Conservation (phyloP, 2,797 vertebrate genomes). For the Glossophaga mutica region DNA sequence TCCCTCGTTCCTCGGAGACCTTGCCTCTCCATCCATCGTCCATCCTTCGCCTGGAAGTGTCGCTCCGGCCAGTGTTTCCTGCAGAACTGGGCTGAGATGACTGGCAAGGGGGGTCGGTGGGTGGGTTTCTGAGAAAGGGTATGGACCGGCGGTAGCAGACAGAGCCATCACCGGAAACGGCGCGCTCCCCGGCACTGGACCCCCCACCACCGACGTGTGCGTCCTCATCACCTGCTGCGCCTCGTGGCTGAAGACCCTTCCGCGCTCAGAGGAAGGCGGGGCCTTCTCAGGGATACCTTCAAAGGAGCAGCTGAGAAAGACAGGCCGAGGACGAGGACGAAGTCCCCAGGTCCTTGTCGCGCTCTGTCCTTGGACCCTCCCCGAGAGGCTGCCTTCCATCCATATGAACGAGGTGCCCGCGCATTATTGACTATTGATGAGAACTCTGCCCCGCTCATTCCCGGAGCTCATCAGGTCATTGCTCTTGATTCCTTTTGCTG, state of each 20-base stretch:
- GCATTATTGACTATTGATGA: constrained; percentile 40
- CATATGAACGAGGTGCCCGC: neutral
- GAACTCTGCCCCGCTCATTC: neutral
- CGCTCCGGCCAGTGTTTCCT: neutral
- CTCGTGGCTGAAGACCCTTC: neutral
- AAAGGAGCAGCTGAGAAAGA: neutral
- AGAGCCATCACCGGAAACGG: accelerated
- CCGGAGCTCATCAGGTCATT: neutral
- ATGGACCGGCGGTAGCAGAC: neutral
- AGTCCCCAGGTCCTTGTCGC: neutral
- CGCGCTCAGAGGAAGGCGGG: neutral
- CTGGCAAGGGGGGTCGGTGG: too few relatives aligned
- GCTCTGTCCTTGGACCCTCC: neutral
- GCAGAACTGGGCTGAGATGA: neutral
- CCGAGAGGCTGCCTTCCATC: neutral
- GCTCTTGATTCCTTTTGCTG: constrained; percentile 41
- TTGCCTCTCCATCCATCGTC: too few relatives aligned
- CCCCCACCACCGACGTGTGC: accelerated
- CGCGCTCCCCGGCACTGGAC: accelerated
- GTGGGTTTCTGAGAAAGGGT: neutral
- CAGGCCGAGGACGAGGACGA: neutral
- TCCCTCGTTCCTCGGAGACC: neutral
- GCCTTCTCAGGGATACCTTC: neutral
- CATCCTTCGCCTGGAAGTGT: neutral
- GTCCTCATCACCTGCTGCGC: neutral